These are phyloP conservation scores for Lasioglossum figueresi DNA, from an alignment of 2,888 invertebrate species.

Conservation along the genomic window DNA sequence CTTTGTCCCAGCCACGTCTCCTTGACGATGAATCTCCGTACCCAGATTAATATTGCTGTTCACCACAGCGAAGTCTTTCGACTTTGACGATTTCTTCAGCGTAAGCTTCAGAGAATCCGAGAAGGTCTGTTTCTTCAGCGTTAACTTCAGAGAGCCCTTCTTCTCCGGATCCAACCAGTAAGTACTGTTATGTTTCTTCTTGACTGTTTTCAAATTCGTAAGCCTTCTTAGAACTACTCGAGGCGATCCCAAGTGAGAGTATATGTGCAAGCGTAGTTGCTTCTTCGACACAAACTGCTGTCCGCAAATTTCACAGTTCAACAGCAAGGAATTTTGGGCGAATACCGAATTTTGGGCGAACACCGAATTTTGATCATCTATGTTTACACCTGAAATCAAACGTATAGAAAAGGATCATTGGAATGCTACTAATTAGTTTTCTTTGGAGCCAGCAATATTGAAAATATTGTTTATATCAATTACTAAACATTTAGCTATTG, in stretches of 20 bases:
- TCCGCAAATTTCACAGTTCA: slow-evolving; percentile 80
- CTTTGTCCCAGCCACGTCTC: slow-evolving; percentile 77
- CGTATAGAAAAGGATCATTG: too few relatives aligned
- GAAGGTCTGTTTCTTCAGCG: slow-evolving; percentile 77
- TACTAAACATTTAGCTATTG: too few relatives aligned
- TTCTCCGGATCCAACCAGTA: slow-evolving; percentile 79
- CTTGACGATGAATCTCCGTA: slow-evolving; percentile 59
- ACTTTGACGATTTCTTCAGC: slow-evolving; percentile 78
- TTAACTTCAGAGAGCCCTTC: slow-evolving; percentile 79
- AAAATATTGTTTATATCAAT: too few relatives aligned
- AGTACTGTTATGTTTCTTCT: slow-evolving; percentile 70
- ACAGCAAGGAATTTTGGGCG: slow-evolving; percentile 30
- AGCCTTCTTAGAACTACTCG: slow-evolving; percentile 79
- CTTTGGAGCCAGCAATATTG: too few relatives aligned
- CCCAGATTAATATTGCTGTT: slow-evolving; percentile 73
- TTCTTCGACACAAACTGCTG: slow-evolving; percentile 77
- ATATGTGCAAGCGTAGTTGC: slow-evolving; percentile 77
- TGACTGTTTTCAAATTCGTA: slow-evolving; percentile 72
- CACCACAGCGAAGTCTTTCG: slow-evolving; percentile 79
- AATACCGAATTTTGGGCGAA: slow-evolving; percentile 39
- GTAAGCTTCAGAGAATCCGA: slow-evolving; percentile 77
- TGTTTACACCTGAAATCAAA: slow-evolving; percentile 70
- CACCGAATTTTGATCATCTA: slow-evolving; percentile 61
- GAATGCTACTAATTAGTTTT: too few relatives aligned
- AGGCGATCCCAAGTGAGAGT: slow-evolving; percentile 78